Evolutionary conservation across 53 echinoderm and acorn worm species (phyloP).

Genomic region (Echinarachnius parma): DNA sequence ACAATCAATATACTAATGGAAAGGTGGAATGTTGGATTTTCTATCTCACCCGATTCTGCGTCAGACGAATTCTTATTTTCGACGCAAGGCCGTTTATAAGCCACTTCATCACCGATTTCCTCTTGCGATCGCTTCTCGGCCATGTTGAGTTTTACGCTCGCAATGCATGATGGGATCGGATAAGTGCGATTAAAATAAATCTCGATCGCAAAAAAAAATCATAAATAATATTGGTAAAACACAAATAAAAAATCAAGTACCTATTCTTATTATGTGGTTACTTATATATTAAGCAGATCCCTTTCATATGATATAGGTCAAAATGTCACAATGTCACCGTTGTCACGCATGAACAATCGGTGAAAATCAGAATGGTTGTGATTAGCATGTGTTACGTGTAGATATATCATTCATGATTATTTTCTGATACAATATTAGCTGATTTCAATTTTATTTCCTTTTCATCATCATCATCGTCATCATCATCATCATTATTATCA

Average conservation of each 20-base stretch:
- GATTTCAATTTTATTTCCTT: too few relatives aligned
- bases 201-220: neutral
- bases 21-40: neutral
- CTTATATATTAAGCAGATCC: too few relatives aligned
- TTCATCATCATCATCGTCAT: neutral
- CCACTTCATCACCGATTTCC: neutral
- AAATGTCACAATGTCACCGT: too few relatives aligned
- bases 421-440: too few relatives aligned
- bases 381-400: too few relatives aligned
- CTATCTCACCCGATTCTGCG: neutral
- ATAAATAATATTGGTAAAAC: neutral
- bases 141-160: conserved; percentile 4
- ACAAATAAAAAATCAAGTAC: neutral
- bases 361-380: too few relatives aligned
- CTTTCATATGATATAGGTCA: too few relatives aligned
- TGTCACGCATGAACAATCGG: too few relatives aligned
- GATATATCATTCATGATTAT: too few relatives aligned
- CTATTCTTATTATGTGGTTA: too few relatives aligned
- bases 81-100: conserved; percentile 14
- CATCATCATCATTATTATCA: neutral
- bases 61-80: neutral
- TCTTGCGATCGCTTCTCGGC: conserved; percentile 27
- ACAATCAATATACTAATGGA: too few relatives aligned
- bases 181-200: too few relatives aligned
- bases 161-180: conserved; percentile 29